A percentile compares a stretch with the other conserved stretches of the same genome.
Conservation (phyloP, 2,113 vertebrate genomes). For the Spermophilus dauricus region DNA sequence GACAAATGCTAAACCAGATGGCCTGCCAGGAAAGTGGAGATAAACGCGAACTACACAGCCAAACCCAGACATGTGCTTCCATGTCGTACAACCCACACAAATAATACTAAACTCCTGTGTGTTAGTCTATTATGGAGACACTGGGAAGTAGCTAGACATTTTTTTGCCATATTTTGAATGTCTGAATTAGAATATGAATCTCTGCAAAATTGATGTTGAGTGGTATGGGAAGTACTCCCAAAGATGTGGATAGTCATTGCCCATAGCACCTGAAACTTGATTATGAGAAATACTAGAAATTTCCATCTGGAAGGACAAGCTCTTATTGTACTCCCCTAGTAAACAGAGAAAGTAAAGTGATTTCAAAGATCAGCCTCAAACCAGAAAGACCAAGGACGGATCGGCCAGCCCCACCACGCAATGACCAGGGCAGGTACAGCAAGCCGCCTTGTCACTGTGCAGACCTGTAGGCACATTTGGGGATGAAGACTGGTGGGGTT, state of each 20-base stretch:
- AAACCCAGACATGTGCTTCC: background rate
- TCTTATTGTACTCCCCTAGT: background rate
- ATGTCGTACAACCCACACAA: background rate
- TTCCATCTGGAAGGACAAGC: background rate
- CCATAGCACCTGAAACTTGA: background rate
- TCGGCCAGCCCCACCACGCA: background rate
- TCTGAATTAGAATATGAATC: background rate
- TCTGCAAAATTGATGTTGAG: background rate
- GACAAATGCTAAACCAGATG: constrained; percentile 10
- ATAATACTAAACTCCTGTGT: background rate
- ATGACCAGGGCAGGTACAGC: background rate
- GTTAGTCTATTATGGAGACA: background rate
- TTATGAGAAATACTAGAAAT: background rate
- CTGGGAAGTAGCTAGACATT: background rate
- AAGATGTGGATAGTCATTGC: background rate
- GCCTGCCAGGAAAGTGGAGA: background rate
- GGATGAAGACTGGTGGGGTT: background rate
- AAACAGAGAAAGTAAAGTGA: background rate
- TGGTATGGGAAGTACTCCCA: background rate
- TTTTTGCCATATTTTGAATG: background rate
- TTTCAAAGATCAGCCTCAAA: background rate
- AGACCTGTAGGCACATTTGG: background rate
- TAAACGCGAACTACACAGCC: background rate
- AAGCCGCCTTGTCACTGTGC: background rate
- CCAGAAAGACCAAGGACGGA: background rate